These are phyloP conservation scores for Pollenia amentaria DNA, from an alignment of 2,888 invertebrate genomes.

Conservation along the genomic window DNA sequence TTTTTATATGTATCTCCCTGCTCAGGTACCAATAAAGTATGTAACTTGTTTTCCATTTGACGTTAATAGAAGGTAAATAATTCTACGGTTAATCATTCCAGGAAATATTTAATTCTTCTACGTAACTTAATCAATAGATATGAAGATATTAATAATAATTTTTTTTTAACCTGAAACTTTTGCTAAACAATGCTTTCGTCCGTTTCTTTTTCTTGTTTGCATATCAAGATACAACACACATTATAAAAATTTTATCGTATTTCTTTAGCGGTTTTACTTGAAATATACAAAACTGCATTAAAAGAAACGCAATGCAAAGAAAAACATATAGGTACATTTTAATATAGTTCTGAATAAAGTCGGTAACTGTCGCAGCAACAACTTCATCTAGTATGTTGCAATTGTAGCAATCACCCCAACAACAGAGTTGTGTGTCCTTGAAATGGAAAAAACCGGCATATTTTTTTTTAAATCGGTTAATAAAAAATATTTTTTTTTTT, in stretches of 20 bases:
- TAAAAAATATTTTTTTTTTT: slow-evolving; percentile 11
- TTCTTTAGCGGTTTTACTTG: not conserved
- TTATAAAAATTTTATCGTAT: too few relatives aligned
- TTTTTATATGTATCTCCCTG: not conserved
- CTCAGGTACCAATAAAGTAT: not conserved
- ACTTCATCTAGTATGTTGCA: slow-evolving; percentile 43
- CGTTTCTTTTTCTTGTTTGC: not conserved
- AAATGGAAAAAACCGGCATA: slow-evolving; percentile 59
- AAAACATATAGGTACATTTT: not conserved
- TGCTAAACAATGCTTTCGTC: not conserved
- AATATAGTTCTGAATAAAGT: slow-evolving; percentile 5
- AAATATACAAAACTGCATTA: slow-evolving; percentile 28
- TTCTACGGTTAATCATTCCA: slow-evolving; percentile 30
- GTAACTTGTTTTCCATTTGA: slow-evolving; percentile 37
- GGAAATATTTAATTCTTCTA: slow-evolving; percentile 18
- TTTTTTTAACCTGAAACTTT: not conserved
- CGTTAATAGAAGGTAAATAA: slow-evolving; percentile 4
- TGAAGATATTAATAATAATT: not conserved
- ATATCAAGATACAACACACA: not conserved
- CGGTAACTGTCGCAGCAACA: not conserved
- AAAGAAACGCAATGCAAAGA: not conserved
- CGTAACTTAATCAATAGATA: not conserved
- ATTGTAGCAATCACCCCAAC: slow-evolving; percentile 42
- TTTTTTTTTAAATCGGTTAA: slow-evolving; percentile 58
- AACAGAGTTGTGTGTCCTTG: slow-evolving; percentile 53